phyloP scores from a whole-genome alignment of 2,797 vertebrate genomes.

The Enteromius treurensis region DNA sequence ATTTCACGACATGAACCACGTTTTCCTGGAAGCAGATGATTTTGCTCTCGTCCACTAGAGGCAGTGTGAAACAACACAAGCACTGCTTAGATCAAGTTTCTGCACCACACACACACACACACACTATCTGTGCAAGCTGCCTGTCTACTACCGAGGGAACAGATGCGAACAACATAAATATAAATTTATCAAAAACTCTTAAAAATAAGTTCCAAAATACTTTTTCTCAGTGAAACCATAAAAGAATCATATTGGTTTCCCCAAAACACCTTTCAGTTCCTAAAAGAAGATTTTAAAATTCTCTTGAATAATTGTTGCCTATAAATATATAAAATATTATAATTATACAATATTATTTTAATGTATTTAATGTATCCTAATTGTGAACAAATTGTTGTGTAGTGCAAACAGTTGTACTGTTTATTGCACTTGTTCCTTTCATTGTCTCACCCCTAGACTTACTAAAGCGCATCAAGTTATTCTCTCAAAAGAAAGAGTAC shows the following conservation, averaged over 20 bases:
- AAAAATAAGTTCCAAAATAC: neutral
- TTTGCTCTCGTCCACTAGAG: slow-evolving; percentile 31
- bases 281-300: neutral
- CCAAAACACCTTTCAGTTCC: neutral
- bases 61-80: slow-evolving; percentile 24
- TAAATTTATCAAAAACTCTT: slow-evolving; percentile 49
- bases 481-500: too few species aligned
- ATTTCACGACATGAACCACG: neutral
- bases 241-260: neutral
- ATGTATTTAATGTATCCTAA: too few species aligned
- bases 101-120: neutral
- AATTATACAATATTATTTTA: too few species aligned
- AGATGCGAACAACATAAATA: slow-evolving; percentile 65
- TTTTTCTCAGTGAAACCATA: neutral
- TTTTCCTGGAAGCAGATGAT: neutral
- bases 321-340: neutral
- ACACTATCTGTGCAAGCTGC: slow-evolving; percentile 13
- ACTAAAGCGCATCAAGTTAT: too few species aligned
- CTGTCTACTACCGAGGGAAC: slow-evolving; percentile 59
- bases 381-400: too few species aligned
- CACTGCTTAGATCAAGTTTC: slow-evolving; percentile 13
- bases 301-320: neutral
- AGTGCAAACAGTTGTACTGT: too few species aligned
- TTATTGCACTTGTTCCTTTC: too few species aligned
- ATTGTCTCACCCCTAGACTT: too few species aligned